A percentile compares a stretch with the other conserved stretches of the same genome.
Evolutionary conservation across 2,113 vertebrate species (phyloP).

Genomic region (Sphyrna mokarran): DNA sequence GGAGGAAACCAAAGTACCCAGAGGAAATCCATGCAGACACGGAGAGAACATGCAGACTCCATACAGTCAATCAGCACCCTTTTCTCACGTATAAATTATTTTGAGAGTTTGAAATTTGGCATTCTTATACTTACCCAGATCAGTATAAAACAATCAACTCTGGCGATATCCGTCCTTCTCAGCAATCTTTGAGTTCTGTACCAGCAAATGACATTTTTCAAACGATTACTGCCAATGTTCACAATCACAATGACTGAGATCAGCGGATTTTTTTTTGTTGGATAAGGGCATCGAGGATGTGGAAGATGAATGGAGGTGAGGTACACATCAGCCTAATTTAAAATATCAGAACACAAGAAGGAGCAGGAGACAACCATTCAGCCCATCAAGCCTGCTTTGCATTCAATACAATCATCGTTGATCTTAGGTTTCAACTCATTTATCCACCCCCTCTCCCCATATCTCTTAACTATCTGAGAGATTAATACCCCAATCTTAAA

Average conservation of each 20-base stretch:
- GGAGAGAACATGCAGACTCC: too few species aligned
- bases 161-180: too few species aligned
- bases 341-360: neutral
- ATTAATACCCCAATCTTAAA: neutral
- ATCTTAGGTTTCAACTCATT: neutral
- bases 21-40: too few species aligned
- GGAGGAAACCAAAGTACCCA: too few species aligned
- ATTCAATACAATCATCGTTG: neutral
- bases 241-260: neutral
- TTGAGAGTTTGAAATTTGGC: too few species aligned
- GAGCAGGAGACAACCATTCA: neutral
- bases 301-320: neutral
- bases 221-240: neutral
- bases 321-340: neutral
- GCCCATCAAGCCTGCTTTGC: neutral
- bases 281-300: neutral
- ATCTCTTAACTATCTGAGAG: neutral
- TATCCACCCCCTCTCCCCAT: neutral
- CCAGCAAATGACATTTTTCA: neutral
- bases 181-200: too few species aligned
- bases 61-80: too few species aligned
- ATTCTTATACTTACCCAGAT: too few species aligned
- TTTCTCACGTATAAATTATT: too few species aligned
- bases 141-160: too few species aligned
- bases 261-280: neutral